Conservation (phyloP, 1,140 invertebrate species). For the Panagrolaimus sp. region DNA sequence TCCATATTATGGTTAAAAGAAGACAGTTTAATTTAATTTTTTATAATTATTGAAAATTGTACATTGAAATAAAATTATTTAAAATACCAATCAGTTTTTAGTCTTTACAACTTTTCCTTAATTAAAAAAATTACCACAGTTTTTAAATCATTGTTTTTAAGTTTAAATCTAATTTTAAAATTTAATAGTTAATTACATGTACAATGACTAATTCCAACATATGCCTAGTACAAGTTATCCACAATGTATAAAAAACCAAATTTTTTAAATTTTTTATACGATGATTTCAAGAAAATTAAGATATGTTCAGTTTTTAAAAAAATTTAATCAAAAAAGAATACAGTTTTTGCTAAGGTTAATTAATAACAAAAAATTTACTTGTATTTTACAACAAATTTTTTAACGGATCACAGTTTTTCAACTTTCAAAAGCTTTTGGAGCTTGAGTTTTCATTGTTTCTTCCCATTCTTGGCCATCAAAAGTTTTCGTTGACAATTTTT, state of each 20-base stretch:
- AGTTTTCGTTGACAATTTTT: conserved; percentile 52
- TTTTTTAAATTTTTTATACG: no score
- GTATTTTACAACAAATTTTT: no score
- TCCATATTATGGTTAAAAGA: conserved; percentile 11
- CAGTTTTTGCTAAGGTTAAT: no score
- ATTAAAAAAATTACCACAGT: background rate
- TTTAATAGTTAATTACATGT: no score
- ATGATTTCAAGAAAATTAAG: no score
- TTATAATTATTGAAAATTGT: background rate
- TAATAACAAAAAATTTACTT: no score
- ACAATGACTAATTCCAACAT: no score
- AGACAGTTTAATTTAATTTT: background rate
- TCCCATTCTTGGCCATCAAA: conserved; percentile 65
- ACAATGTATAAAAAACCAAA: no score
- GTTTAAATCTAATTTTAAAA: background rate
- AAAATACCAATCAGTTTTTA: background rate
- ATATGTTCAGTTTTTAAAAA: no score
- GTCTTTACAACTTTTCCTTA: background rate
- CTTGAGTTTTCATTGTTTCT: conserved; percentile 51
- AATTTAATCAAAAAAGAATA: no score
- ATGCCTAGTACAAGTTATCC: no score
- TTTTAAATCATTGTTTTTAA: background rate
- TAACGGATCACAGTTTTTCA: background rate
- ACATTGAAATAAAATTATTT: background rate
- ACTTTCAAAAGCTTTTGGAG: conserved; percentile 29